A percentile compares a stretch with the other conserved stretches of the same genome.
These are phyloP conservation scores for Pachyramphus minor DNA, from an alignment of 2,113 vertebrate species.

Conservation along the genomic window DNA sequence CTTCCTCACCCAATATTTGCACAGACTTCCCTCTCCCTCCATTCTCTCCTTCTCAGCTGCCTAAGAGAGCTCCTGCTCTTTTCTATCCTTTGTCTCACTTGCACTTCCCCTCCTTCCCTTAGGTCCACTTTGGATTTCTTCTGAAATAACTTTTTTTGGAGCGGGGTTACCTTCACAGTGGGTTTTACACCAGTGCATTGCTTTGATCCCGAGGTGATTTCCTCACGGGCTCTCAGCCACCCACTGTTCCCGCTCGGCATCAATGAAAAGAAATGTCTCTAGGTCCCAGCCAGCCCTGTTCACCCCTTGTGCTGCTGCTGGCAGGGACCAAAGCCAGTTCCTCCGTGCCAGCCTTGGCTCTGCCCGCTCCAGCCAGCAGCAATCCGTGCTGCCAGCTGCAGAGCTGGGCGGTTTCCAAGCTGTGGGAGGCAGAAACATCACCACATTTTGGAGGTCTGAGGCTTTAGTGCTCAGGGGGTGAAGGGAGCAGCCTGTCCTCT, in stretches of 20 bases:
- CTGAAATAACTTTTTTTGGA: not conserved
- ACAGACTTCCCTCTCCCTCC: not conserved
- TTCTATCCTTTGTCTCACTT: not conserved
- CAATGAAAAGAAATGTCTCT: not conserved
- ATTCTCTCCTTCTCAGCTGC: not conserved
- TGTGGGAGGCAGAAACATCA: not conserved
- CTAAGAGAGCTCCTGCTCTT: not conserved
- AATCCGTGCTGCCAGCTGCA: not conserved
- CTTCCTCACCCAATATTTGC: not conserved
- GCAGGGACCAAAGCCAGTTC: not conserved
- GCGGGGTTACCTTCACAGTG: not conserved
- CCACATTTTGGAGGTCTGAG: not conserved
- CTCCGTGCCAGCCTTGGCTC: not conserved
- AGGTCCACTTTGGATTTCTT: not conserved
- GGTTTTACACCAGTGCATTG: not conserved
- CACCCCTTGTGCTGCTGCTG: not conserved
- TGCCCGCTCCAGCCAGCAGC: not conserved
- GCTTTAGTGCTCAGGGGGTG: not conserved
- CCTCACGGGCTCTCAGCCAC: not conserved
- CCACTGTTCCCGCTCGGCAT: not conserved
- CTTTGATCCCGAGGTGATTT: slow-evolving; percentile 38
- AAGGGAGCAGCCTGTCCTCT: not conserved
- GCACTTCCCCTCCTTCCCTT: not conserved
- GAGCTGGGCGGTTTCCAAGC: not conserved
- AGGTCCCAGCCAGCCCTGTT: not conserved